Percentiles rank a stretch among this genome's conserved stretches.
These are phyloP conservation scores for Horisme vitalbata DNA, from an alignment of 2,888 invertebrate genomes.

Conservation along the genomic window DNA sequence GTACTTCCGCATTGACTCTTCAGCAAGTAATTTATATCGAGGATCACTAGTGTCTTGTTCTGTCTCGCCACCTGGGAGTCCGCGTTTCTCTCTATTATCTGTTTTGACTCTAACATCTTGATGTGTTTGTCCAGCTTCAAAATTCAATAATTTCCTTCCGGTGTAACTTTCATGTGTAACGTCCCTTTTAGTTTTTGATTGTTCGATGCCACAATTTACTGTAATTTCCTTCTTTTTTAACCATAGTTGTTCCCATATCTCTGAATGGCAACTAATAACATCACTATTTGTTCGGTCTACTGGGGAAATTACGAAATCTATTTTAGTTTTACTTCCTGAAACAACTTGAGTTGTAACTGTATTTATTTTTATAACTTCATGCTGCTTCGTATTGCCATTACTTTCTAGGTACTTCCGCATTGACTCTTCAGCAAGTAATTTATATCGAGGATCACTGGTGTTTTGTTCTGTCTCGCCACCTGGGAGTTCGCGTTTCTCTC, in stretches of 20 bases:
- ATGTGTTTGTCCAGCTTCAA: no score
- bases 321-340: constrained; percentile 33
- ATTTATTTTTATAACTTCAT: constrained; percentile 25
- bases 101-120: no score
- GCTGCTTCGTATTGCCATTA: constrained; percentile 9
- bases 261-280: constrained; percentile 33
- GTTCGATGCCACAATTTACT: constrained; percentile 5
- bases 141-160: no score
- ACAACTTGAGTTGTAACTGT: constrained; percentile 41
- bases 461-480: constrained; percentile 37
- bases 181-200: no score
- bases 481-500: constrained; percentile 17
- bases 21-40: constrained; percentile 33
- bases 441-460: constrained; percentile 32
- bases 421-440: constrained; percentile 35
- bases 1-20: constrained; percentile 37
- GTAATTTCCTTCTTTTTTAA: constrained; percentile 29
- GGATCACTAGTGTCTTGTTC: constrained; percentile 32
- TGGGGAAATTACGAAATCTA: constrained; percentile 35
- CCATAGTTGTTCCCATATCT: constrained; percentile 39
- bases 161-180: no score
- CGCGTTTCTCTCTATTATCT: constrained; percentile 27
- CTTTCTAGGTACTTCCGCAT: constrained; percentile 32
- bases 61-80: constrained; percentile 29
- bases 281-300: constrained; percentile 6